phyloP scores from a whole-genome alignment of 1,140 invertebrate species.

The Drosophila ananassae region DNA sequence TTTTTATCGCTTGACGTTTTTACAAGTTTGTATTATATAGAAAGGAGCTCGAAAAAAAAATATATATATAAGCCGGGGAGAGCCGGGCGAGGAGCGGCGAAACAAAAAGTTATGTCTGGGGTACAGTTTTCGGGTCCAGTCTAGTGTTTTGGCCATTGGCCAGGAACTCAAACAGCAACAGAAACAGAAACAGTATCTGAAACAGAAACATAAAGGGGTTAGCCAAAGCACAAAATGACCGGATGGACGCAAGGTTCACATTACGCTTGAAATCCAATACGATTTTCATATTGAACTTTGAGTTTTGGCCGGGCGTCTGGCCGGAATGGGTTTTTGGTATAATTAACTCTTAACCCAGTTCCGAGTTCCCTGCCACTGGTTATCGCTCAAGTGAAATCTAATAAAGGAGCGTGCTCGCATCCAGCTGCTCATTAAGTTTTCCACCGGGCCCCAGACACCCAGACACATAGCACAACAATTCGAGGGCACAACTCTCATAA shows the following conservation, averaged over 20 bases:
- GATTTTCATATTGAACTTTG: constrained; percentile 48
- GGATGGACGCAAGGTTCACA: constrained; percentile 16
- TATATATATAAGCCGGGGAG: constrained; percentile 1
- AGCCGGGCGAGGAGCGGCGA: constrained; percentile 9
- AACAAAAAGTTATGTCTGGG: constrained; percentile 54
- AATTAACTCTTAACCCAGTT: constrained; percentile 61
- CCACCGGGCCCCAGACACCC: neutral
- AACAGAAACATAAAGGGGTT: constrained; percentile 29
- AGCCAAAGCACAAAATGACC: constrained; percentile 44
- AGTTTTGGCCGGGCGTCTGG: constrained; percentile 17
- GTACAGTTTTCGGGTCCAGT: constrained; percentile 48
- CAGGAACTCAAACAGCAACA: constrained; percentile 9
- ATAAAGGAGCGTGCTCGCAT: constrained; percentile 23
- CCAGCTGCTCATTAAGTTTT: constrained; percentile 51
- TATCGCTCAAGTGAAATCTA: constrained; percentile 21
- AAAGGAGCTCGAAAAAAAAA: constrained; percentile 11
- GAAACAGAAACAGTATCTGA: neutral
- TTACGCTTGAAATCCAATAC: constrained; percentile 47
- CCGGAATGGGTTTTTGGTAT: constrained; percentile 35
- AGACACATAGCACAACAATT: neutral
- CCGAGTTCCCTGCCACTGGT: neutral
- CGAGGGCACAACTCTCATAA: constrained; percentile 6
- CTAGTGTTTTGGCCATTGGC: constrained; percentile 34
- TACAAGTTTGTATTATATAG: constrained; percentile 56
- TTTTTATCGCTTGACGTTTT: constrained; percentile 66